These are phyloP conservation scores for Cerceris rybyensis DNA, from an alignment of 2,888 invertebrate genomes.

Conservation along the genomic window DNA sequence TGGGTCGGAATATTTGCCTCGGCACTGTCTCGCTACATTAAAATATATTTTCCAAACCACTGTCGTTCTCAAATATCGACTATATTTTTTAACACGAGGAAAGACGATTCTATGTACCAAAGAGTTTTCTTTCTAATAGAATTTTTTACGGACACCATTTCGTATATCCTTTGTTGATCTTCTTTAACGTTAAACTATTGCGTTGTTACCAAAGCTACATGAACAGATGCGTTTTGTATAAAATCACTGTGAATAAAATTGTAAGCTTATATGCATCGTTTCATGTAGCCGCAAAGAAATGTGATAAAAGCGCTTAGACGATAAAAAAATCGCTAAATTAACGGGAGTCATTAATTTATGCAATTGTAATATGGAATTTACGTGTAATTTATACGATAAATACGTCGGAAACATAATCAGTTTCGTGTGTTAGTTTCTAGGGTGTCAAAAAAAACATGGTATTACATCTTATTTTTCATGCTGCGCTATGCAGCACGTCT, in stretches of 20 bases:
- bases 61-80: not conserved
- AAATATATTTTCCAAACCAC: not conserved
- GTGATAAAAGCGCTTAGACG: slow-evolving; percentile 56
- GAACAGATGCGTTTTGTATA: slow-evolving; percentile 41
- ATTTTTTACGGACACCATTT: not conserved
- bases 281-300: slow-evolving; percentile 50
- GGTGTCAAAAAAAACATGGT: slow-evolving; percentile 29
- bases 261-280: slow-evolving; percentile 36
- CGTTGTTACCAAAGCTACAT: slow-evolving; percentile 56
- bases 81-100: not conserved
- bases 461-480: slow-evolving; percentile 44
- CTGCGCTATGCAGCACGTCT: slow-evolving; percentile 54
- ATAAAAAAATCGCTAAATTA: slow-evolving; percentile 31
- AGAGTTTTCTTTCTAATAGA: slow-evolving; percentile 23
- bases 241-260: slow-evolving; percentile 53
- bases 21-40: not conserved
- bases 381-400: slow-evolving; percentile 29
- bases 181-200: slow-evolving; percentile 21
- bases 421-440: slow-evolving; percentile 38
- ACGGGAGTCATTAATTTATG: slow-evolving; percentile 38
- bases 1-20: not conserved
- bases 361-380: slow-evolving; percentile 38
- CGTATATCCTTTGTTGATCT: not conserved
- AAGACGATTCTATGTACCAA: slow-evolving; percentile 23
- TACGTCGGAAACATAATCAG: slow-evolving; percentile 23